Evolutionary conservation across 2,797 vertebrate species (phyloP), one percentile per base, ranked within the genome.

Genomic region (Molossus alvarezi): DNA sequence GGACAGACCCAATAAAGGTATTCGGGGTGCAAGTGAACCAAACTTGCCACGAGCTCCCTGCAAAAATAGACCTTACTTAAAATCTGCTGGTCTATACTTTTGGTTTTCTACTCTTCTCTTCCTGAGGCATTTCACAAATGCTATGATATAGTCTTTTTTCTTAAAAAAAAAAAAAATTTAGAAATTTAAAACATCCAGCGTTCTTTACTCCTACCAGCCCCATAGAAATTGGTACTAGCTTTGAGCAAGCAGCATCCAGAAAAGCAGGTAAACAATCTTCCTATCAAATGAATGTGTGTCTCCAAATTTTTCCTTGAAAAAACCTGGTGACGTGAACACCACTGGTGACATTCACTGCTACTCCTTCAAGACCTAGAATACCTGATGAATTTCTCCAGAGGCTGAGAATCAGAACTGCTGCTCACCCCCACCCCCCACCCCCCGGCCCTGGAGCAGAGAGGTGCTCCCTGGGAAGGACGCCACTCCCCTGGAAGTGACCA

Each of bases 261-360:
- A 80, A 91, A 92, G 21, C 77, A 25, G 13, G 29, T 72, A 91
- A 95, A 94, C 27, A 83, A 75, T 96, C 86, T 90, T 92, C 17
- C 94, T 76, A 14, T 21, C 88, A 95, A 51, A 97, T 17, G 20
- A 97, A 96, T 86, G 51, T 81, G 18, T 91, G 95, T 94, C 96
- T 89, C 97, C 95, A 96, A 97, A 97, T 62, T 86, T 84, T 92
- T 96, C 84, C 85, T 88, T 97, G 91, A 92, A 88, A 96, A 82
- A 88, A 75, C 62, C 77, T 76, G 89, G 73, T 80, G 72, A 96
- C 86, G 94, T 90, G 86, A 97, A 48, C 77, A 95, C 48, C 72
- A 95, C 72, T 62, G 60, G 55, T 95, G n/a, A n/a, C n/a, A n/a
- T 87, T 71, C 71, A 79, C 0, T 41, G 83, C 96, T 64, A 75